A percentile compares a stretch with the other conserved stretches of the same genome.
These are phyloP conservation scores for Tragelaphus imberbis DNA, from an alignment of 2,113 vertebrate genomes.

Conservation along the genomic window DNA sequence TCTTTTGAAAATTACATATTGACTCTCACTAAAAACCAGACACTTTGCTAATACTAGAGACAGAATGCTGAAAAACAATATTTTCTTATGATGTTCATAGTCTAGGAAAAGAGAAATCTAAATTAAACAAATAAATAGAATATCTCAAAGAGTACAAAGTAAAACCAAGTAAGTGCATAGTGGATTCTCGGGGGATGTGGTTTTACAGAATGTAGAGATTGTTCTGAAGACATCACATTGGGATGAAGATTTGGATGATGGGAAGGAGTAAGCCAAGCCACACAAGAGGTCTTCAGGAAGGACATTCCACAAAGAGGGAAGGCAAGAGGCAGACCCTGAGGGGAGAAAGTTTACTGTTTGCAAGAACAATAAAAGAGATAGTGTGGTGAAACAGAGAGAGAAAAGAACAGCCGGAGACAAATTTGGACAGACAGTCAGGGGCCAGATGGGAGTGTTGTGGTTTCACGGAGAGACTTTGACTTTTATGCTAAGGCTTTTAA, in stretches of 20 bases:
- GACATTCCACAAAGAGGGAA: not conserved
- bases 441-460: not conserved
- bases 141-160: not conserved
- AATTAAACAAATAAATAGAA: not conserved
- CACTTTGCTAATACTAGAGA: not conserved
- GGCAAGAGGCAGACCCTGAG: not conserved
- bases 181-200: not conserved
- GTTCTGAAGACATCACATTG: not conserved
- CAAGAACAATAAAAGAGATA: not conserved
- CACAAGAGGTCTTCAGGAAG: not conserved
- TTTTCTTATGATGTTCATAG: not conserved
- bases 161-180: not conserved
- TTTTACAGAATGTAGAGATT: not conserved
- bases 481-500: not conserved
- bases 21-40: not conserved
- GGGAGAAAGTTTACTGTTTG: not conserved
- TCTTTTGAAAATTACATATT: conserved; percentile 29
- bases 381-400: not conserved
- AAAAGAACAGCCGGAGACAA: not conserved
- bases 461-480: not conserved
- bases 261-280: not conserved
- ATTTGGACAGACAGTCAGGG: not conserved
- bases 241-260: not conserved
- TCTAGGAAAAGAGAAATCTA: not conserved
- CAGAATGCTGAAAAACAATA: not conserved